Conservation (phyloP, 2,113 vertebrate species). For the Pimephales promelas region DNA sequence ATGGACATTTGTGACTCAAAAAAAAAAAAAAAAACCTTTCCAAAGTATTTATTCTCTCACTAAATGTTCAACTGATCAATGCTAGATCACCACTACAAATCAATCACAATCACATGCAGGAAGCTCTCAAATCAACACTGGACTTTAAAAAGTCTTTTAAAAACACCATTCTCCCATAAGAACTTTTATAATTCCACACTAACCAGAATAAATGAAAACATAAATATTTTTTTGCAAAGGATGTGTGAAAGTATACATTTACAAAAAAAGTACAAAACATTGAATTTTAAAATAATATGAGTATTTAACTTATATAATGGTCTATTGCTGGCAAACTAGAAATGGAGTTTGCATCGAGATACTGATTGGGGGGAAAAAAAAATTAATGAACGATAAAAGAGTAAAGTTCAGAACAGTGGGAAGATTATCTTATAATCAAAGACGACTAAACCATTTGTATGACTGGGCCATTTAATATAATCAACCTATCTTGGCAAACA, state of each 20-base stretch:
- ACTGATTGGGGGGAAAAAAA: not conserved
- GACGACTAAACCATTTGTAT: not conserved
- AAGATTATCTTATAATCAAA: not conserved
- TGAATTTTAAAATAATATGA: conserved; percentile 23
- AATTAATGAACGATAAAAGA: not conserved
- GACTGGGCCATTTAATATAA: conserved; percentile 19
- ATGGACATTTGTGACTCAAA: conserved; percentile 17
- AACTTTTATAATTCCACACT: conserved; percentile 24
- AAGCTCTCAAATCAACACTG: conserved; percentile 59
- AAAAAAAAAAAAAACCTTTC: conserved; percentile 23
- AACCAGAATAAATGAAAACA: conserved; percentile 37
- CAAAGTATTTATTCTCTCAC: conserved; percentile 40
- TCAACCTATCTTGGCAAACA: conserved; percentile 40
- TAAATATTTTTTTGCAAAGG: not conserved
- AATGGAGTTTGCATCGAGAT: conserved; percentile 4
- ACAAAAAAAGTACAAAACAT: conserved; percentile 1
- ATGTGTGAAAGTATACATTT: not conserved
- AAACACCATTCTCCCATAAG: conserved; percentile 37
- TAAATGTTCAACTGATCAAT: not conserved
- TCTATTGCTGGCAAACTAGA: conserved; percentile 18
- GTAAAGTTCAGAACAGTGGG: not conserved
- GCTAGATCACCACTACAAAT: conserved; percentile 27
- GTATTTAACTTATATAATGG: not conserved
- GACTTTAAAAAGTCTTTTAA: conserved; percentile 64
- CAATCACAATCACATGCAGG: conserved; percentile 56